Percentiles rank a stretch among this genome's conserved stretches.
These are phyloP conservation scores for Microtus montanus DNA, from an alignment of 2,113 vertebrate species.

Conservation along the genomic window DNA sequence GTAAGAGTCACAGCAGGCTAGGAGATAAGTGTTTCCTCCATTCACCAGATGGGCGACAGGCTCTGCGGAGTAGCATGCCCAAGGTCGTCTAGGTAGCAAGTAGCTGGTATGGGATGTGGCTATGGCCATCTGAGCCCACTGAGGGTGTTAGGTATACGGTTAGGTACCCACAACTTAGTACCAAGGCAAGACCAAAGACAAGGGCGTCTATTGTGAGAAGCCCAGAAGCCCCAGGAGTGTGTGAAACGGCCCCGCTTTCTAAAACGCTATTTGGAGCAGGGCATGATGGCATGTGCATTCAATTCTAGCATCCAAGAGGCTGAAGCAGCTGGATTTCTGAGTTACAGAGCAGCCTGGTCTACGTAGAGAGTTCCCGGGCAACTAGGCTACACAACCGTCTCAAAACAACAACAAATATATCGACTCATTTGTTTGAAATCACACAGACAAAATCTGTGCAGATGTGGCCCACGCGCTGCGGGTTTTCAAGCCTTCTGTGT, in stretches of 20 bases:
- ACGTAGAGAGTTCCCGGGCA: neutral
- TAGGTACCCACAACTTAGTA: neutral
- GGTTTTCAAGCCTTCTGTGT: neutral
- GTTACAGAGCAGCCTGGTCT: neutral
- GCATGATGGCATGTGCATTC: too few relatives aligned
- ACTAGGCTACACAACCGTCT: neutral
- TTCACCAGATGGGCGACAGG: neutral
- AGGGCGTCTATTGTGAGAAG: neutral
- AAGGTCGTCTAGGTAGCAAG: neutral
- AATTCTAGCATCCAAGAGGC: neutral
- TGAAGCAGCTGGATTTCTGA: neutral
- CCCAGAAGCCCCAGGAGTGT: neutral
- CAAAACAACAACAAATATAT: neutral
- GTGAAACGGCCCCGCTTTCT: neutral
- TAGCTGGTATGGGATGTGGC: neutral
- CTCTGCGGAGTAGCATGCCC: too few relatives aligned
- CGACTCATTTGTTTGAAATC: conserved; percentile 15
- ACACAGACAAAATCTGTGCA: neutral
- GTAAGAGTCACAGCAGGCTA: neutral
- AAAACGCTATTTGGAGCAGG: neutral
- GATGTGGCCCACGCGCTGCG: neutral
- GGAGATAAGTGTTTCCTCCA: neutral
- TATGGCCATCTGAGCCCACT: neutral
- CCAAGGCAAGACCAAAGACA: neutral
- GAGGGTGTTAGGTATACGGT: neutral